These are phyloP conservation scores for Polypedilum vanderplanki DNA, from an alignment of 1,140 invertebrate species.

Conservation along the genomic window DNA sequence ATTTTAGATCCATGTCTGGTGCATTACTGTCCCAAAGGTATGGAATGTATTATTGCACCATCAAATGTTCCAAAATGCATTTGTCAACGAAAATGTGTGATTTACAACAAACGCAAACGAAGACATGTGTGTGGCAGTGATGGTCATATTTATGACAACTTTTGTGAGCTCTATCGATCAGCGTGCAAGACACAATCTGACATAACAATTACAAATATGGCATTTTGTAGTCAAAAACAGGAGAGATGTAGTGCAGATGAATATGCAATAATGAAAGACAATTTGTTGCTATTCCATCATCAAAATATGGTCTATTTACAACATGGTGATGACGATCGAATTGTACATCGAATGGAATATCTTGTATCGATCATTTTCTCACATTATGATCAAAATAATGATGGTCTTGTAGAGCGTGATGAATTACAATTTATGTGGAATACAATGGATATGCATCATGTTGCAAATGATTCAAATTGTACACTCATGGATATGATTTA, in stretches of 20 bases:
- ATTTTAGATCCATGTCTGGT: constrained; percentile 55
- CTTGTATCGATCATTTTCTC: constrained; percentile 71
- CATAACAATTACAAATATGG: constrained; percentile 51
- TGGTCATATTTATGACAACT: constrained; percentile 63
- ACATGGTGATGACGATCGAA: neutral
- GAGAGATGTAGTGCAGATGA: neutral
- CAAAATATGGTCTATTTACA: constrained; percentile 54
- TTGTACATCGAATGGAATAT: constrained; percentile 58
- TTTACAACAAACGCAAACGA: constrained; percentile 45
- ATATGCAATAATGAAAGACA: constrained; percentile 68
- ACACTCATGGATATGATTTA: constrained; percentile 59
- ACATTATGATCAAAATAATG: constrained; percentile 67
- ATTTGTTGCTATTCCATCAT: constrained; percentile 65
- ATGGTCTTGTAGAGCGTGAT: constrained; percentile 58
- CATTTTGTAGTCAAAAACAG: constrained; percentile 37
- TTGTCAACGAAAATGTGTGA: constrained; percentile 53
- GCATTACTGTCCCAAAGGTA: constrained; percentile 60
- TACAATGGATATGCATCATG: constrained; percentile 54
- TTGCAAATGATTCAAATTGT: constrained; percentile 54
- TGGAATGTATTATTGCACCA: constrained; percentile 53
- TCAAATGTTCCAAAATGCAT: constrained; percentile 53
- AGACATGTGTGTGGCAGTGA: constrained; percentile 67
- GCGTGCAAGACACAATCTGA: constrained; percentile 55
- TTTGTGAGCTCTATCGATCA: constrained; percentile 66
- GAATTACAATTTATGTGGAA: constrained; percentile 56